These are phyloP conservation scores for Emberiza fucata DNA, from an alignment of 2,113 vertebrate species.

Conservation along the genomic window DNA sequence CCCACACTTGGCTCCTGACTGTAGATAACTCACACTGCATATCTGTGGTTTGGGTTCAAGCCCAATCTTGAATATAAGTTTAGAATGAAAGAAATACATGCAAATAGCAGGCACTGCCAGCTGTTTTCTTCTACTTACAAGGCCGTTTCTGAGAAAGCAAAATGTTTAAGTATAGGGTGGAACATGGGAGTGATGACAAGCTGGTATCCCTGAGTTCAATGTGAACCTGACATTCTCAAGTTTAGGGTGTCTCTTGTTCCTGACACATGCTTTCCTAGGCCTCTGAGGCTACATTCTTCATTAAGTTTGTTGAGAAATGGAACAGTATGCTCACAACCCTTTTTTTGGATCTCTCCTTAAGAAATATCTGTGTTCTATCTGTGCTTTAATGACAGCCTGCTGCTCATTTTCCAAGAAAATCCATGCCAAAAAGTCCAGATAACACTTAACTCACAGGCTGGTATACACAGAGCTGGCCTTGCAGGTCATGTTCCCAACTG, in stretches of 20 bases:
- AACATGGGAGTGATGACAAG: slow-evolving; percentile 45
- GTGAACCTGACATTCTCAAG: slow-evolving; percentile 47
- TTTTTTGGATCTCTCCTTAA: slow-evolving; percentile 39
- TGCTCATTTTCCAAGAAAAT: slow-evolving; percentile 31
- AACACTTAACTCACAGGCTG: slow-evolving; percentile 45
- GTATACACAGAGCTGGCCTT: slow-evolving; percentile 28
- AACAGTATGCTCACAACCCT: slow-evolving; percentile 14
- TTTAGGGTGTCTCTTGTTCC: slow-evolving; percentile 15
- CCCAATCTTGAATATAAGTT: slow-evolving; percentile 47
- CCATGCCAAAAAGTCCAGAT: not conserved
- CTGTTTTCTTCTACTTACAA: slow-evolving; percentile 50
- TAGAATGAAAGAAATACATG: slow-evolving; percentile 50
- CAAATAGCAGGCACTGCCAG: slow-evolving; percentile 51
- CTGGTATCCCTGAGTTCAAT: slow-evolving; percentile 18
- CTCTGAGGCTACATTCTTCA: slow-evolving; percentile 34
- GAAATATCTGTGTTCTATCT: slow-evolving; percentile 50
- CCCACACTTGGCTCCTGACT: slow-evolving; percentile 44
- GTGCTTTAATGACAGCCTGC: slow-evolving; percentile 19
- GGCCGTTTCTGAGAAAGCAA: slow-evolving; percentile 22
- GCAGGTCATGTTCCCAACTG: slow-evolving; percentile 42
- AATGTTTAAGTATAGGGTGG: not conserved
- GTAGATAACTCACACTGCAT: slow-evolving; percentile 6
- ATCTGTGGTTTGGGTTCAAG: slow-evolving; percentile 57
- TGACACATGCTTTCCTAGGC: slow-evolving; percentile 3
- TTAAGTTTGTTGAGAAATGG: slow-evolving; percentile 48